Evolutionary conservation across 2,797 vertebrate genomes (phyloP).

Genomic region (Smutsia temminckii): DNA sequence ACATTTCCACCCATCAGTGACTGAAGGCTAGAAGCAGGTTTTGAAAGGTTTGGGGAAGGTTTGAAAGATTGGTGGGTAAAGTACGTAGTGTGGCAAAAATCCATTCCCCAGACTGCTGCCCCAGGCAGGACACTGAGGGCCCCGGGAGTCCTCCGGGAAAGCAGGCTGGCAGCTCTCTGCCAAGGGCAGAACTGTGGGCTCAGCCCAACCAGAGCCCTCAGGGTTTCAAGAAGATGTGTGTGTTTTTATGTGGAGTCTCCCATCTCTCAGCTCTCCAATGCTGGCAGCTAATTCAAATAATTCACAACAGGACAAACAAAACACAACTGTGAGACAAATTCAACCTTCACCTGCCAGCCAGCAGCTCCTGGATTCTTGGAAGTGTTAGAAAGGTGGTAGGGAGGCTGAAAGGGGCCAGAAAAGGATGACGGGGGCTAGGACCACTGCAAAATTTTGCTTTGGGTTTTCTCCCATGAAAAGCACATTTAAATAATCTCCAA

Average conservation of each 20-base stretch:
- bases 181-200: rapidly evolving
- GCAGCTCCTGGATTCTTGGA: not conserved
- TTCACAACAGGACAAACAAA: not conserved
- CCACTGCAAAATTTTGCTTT: too few species aligned
- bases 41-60: not conserved
- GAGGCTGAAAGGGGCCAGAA: not conserved
- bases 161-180: rapidly evolving
- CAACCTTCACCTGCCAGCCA: not conserved
- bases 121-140: rapidly evolving
- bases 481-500: not conserved
- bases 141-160: not conserved
- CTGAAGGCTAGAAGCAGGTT: not conserved
- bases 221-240: not conserved
- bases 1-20: not conserved
- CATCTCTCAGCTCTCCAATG: not conserved
- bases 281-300: not conserved
- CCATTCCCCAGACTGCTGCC: too few species aligned
- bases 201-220: not conserved
- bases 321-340: not conserved
- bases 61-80: not conserved
- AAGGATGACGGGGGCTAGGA: rapidly evolving
- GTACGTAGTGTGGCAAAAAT: not conserved
- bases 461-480: not conserved
- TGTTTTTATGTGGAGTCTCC: not conserved
- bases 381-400: not conserved